Evolutionary conservation across 2,888 invertebrate species (phyloP).

Genomic region (Chymomyza amoena): DNA sequence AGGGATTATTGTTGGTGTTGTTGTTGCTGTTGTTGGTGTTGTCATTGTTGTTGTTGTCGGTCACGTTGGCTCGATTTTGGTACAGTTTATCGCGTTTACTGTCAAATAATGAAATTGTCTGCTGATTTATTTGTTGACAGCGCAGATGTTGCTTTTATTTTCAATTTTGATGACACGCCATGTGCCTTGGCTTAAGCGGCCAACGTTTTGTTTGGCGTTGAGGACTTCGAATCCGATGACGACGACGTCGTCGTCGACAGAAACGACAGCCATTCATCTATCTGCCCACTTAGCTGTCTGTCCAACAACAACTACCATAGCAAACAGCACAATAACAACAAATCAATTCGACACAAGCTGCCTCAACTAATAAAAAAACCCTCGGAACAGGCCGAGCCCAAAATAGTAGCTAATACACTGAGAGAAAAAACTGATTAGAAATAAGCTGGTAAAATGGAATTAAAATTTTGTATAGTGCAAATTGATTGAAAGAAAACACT

Average conservation of each 20-base stretch:
- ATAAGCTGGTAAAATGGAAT: too few species aligned
- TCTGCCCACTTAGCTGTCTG: conserved; percentile 39
- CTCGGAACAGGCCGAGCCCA: conserved; percentile 6
- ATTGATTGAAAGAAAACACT: too few species aligned
- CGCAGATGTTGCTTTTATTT: conserved; percentile 72
- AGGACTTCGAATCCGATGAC: neutral
- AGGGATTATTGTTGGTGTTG: neutral
- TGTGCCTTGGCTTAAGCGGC: conserved; percentile 17
- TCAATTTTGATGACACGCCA: conserved; percentile 66
- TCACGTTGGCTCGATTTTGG: conserved; percentile 59
- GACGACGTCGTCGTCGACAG: neutral
- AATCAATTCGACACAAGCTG: conserved; percentile 72
- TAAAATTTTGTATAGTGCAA: too few species aligned
- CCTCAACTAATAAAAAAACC: conserved; percentile 68
- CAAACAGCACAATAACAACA: conserved; percentile 61
- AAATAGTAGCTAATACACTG: neutral
- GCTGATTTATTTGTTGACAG: conserved; percentile 73
- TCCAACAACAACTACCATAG: conserved; percentile 1
- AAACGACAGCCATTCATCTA: conserved; percentile 37
- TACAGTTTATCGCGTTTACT: conserved; percentile 73
- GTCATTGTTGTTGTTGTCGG: conserved; percentile 33
- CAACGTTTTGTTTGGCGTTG: too few species aligned
- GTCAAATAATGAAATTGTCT: conserved; percentile 73
- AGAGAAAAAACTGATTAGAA: too few species aligned
- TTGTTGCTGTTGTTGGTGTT: neutral